Evolutionary conservation across 2,888 invertebrate species (phyloP), one percentile per base, ranked within the genome.

Genomic region (Lysandra bellargus): DNA sequence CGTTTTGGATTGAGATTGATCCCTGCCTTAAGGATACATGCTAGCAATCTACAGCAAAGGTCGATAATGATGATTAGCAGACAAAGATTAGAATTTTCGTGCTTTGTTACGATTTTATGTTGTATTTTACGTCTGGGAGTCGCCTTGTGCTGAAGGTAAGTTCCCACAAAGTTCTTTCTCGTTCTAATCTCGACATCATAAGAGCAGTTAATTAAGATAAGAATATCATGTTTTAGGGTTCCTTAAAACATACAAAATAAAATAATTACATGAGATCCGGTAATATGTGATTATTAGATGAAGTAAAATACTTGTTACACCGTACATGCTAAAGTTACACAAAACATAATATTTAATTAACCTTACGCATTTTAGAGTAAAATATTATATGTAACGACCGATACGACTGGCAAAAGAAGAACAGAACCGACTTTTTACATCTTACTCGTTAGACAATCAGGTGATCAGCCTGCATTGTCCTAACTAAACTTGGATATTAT

Each of bases 121-220:
- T 14, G 69, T 37, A 69, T 69, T 74, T 75, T 75, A 23, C 44
- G 75, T 49, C 75, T 75, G 75, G 17, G 75, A 75, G 44, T 75
- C 75, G 49, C 75, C 75, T 75, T 75, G 75, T 75, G 9, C 1
- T 44, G 75, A 49, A 75, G 75, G 75, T 75, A 23, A 40, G 75
- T 75, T 75, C 75, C 75, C 75, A 75, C 75, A 49, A 37, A 5
- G 49, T 49, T 57, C 57, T 57, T 57, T 57, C 57, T 57, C 57
- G 57, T 57, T 57, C 4, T 14, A 49, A 49, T 75, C 75, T 49
- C 23, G 30, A 12, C 44, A 75, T 75, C 44, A 14, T 30, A 30
- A 75, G 33, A 69, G 14, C 75, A 37, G 23, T 75, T 44, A 74
- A 40, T 44, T 74, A 4, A 75, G 75, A 44, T 44, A 75, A 75